Conservation (phyloP, 2,113 vertebrate genomes). For the Ellobius talpinus region DNA sequence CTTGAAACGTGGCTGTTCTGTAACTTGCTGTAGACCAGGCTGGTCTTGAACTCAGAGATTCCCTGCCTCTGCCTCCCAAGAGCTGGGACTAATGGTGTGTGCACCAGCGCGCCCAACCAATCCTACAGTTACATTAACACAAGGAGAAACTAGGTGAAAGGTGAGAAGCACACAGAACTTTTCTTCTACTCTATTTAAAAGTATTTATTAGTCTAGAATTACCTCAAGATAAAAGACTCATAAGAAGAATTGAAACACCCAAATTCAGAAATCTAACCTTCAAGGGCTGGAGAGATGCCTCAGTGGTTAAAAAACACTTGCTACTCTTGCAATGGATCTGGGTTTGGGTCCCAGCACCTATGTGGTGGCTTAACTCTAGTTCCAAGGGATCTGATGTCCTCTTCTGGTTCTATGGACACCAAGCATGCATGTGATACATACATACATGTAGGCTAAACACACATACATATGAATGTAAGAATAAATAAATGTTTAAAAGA, state of each 20-base stretch:
- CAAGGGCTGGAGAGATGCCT: background rate
- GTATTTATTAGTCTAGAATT: background rate
- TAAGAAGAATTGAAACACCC: background rate
- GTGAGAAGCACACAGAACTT: background rate
- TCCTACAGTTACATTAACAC: background rate
- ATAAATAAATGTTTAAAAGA: background rate
- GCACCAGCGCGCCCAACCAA: background rate
- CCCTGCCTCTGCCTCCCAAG: background rate
- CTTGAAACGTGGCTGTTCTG: background rate
- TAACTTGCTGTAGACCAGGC: background rate
- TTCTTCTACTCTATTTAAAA: background rate
- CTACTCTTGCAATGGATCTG: background rate
- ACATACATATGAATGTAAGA: background rate
- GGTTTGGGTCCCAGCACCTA: background rate
- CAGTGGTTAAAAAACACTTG: background rate
- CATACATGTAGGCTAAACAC: background rate
- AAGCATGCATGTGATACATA: background rate
- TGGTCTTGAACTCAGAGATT: background rate
- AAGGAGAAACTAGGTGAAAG: background rate
- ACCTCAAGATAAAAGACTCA: background rate
- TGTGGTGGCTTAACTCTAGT: background rate
- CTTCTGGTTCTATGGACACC: background rate
- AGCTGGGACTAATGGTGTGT: background rate
- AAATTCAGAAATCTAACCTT: background rate
- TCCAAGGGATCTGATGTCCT: background rate